phyloP scores from a whole-genome alignment of 2,797 vertebrate genomes.

The Carapus acus region DNA sequence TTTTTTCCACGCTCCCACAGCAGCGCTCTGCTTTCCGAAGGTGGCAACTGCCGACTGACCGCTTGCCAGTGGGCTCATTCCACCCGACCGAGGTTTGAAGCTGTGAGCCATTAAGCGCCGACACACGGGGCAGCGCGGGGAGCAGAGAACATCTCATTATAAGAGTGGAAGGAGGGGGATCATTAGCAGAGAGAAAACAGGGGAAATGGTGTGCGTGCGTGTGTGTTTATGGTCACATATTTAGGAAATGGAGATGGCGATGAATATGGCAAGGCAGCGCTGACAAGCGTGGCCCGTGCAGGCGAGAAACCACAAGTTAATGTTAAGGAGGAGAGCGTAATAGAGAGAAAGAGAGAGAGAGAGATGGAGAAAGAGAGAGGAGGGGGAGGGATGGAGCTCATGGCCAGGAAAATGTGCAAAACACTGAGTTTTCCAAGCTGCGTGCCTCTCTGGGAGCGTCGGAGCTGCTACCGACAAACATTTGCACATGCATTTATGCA shows the following conservation, averaged over 20 bases:
- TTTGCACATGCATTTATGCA: conserved; percentile 4
- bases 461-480: conserved; percentile 23
- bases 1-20: conserved; percentile 40
- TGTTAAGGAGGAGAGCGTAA: conserved; percentile 12
- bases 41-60: conserved; percentile 46
- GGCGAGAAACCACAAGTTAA: conserved; percentile 22
- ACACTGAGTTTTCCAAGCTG: conserved; percentile 19
- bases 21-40: conserved; percentile 32
- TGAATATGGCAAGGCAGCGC: conserved; percentile 25
- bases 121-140: conserved; percentile 42
- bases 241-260: conserved; percentile 19
- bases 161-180: conserved; percentile 48
- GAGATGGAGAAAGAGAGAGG: conserved; percentile 2
- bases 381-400: conserved; percentile 1
- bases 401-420: conserved; percentile 42
- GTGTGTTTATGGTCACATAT: conserved; percentile 25
- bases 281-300: too few species aligned
- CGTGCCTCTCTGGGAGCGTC: conserved; percentile 18
- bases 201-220: conserved; percentile 4
- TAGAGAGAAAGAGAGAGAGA: conserved; percentile 4
- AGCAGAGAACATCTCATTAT: conserved; percentile 60
- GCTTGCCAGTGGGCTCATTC: conserved; percentile 23
- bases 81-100: conserved; percentile 35
- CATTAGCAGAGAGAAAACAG: conserved; percentile 18
- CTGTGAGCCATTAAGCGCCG: conserved; percentile 49